Evolutionary conservation across 2,113 vertebrate species (phyloP), one percentile per base, ranked within the genome.

Genomic region (Patagioenas fasciata): DNA sequence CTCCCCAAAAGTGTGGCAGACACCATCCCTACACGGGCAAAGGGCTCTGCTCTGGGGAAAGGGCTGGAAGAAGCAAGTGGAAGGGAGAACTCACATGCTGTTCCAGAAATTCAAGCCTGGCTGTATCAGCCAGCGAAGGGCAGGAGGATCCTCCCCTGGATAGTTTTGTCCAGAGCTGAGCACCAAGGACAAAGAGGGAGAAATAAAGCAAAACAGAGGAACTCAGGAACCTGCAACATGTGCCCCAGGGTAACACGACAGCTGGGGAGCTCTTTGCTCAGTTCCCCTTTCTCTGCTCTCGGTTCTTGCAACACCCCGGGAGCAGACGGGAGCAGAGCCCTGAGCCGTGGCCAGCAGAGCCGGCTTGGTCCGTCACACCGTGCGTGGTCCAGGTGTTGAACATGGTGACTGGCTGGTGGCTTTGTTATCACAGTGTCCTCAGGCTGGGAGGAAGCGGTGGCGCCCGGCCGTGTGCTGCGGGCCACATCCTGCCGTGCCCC

Each of bases 131-230:
- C 65, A 13, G n/a, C 0, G 23, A 89, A 88, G 91, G 85, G 54
- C 85, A 93, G 53, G 11, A 92, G 85, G 84, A 94, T 90, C 89
- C 95, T 97, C 96, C 94, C 72, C 42, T 25, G 0, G 50, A 91
- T 88, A 91, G 85, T 93, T 93, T 95, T 65, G 75, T 87, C 89
- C 58, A 4, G 89, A 93, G 79, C 29, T 1, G 1, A 42, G 64
- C 11, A 1, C 85, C 89, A 96, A 95, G 95, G 95, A 85, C 91
- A 34, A 85, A 36, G 79, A 40, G 80, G 36, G 91, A 95, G 88
- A 89, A 74, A 67, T 10, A 38, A 94, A 89, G 81, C 87, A 95
- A 94, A 96, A 93, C 91, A 95, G 28, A n/a, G 56, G 21, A 87
- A 91, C 11, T 31, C 6, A 1, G 56, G 56, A 67, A 57, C 28